Base-by-base conservation (phyloP, 2,888 invertebrate genomes). In the Dryococelus australis region DNA sequence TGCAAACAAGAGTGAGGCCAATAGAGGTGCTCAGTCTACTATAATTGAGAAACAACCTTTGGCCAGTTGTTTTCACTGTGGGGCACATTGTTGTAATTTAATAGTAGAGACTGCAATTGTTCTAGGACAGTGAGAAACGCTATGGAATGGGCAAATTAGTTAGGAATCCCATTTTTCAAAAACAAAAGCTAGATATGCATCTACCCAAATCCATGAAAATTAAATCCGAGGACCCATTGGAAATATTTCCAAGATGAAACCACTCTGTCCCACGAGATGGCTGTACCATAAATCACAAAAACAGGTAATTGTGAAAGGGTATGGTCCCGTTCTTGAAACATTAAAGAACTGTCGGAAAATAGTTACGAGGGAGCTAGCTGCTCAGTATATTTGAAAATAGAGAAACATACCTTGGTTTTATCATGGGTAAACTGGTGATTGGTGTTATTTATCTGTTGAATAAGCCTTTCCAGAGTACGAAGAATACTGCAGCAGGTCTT, bases 11-110 rank as follows among this genome's bases (percentile, higher is more conserved):
- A 83, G 83, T 83, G 83, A 1, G 8, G 28, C 12, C 35, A 28
- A 35, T 16, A 83, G 28, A 28, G 83, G 83, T 27, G n/a, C 35
- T 24, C 27, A 83, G 9, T 27, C 13, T 35, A 12, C 35, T 10
- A 83, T 83, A 27, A 83, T 83, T 83, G 6, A 28, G 20, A 83
- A 83, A 24, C 83, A 83, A 28, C 35, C 83, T 16, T 83, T 83
- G 24, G 83, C 83, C 8, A 13, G n/a, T 27, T 83, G 12, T 0
- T 0, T 83, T 4, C 35, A 28, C n/a, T 83, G 27, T 83, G 28
- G 83, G 13, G 35, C 83, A 16, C 83, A 83, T 24, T 83, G 16
- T 35, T 28, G 35, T 35, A 83, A 83, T 12, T 83, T 28, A 35
- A 24, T 83, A 5, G 6, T 27, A 28, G 35, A 83, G 35, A 27